Evolutionary conservation across 2,888 invertebrate species (phyloP).

Genomic region (Clostera curtula): DNA sequence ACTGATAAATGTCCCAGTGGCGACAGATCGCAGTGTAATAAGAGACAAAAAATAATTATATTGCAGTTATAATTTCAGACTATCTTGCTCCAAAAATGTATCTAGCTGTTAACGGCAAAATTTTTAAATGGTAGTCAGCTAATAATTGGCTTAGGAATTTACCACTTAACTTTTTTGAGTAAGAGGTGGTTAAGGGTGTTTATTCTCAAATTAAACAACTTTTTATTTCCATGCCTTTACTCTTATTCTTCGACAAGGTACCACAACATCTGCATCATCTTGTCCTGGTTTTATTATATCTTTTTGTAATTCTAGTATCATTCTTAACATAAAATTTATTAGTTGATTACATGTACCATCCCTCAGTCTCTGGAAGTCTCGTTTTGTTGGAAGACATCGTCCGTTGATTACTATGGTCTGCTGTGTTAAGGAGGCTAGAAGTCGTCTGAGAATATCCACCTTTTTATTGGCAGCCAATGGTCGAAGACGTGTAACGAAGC

Average conservation of each 20-base stretch:
- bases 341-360: conserved; percentile 74
- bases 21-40: too few species aligned
- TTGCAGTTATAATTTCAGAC: too few species aligned
- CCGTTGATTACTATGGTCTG: conserved; percentile 68
- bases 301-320: conserved; percentile 65
- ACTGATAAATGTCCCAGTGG: too few species aligned
- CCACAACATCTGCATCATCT: conserved; percentile 56
- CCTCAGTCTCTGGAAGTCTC: conserved; percentile 64
- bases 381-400: conserved; percentile 47
- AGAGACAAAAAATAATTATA: too few species aligned
- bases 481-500: conserved; percentile 79
- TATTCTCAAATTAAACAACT: too few species aligned
- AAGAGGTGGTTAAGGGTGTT: too few species aligned
- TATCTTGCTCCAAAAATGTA: too few species aligned
- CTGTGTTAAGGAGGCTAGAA: conserved; percentile 80
- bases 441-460: conserved; percentile 76
- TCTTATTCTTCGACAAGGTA: conserved; percentile 43
- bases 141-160: too few species aligned
- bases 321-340: conserved; percentile 66
- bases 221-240: conserved; percentile 64
- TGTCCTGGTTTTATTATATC: conserved; percentile 55
- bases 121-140: too few species aligned
- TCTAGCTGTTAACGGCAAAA: too few species aligned
- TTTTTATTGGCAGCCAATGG: conserved; percentile 76
- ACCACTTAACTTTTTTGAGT: too few species aligned